Evolutionary conservation across 2,797 vertebrate species (phyloP).

Genomic region (Onychomys arenicola): DNA sequence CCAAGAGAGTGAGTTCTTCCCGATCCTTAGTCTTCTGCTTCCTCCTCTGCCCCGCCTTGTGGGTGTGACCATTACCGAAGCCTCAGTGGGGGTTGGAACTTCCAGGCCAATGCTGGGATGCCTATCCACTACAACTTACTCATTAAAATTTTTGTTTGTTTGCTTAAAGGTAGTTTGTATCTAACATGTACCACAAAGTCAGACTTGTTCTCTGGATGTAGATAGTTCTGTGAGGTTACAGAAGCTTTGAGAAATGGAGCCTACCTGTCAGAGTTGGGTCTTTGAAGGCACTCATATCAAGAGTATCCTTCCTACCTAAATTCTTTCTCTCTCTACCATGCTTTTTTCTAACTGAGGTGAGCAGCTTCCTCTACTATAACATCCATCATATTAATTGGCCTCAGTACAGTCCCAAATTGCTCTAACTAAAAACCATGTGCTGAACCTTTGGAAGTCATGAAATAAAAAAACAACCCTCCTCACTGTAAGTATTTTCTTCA

Average conservation of each 20-base stretch:
- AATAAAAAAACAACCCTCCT: neutral
- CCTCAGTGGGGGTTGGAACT: no score
- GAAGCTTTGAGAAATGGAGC: neutral
- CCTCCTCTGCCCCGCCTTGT: no score
- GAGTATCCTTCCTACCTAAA: no score
- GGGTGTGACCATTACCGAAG: no score
- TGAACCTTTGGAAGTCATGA: neutral
- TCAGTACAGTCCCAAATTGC: neutral
- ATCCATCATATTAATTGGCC: neutral
- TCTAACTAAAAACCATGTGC: neutral
- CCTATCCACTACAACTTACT: no score
- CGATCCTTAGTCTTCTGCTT: no score
- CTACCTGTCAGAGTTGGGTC: neutral
- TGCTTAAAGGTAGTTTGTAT: neutral
- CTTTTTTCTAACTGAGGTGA: neutral
- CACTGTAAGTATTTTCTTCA: neutral
- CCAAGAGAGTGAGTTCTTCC: no score
- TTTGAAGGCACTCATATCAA: neutral
- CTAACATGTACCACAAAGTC: neutral
- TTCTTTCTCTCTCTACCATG: neutral
- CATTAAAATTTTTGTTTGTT: neutral
- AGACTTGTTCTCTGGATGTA: neutral
- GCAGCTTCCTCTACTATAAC: neutral
- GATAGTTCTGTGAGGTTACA: no score
- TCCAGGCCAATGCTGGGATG: no score